These are phyloP conservation scores for Periophthalmus modestus DNA, from an alignment of 2,113 vertebrate genomes.

Conservation along the genomic window DNA sequence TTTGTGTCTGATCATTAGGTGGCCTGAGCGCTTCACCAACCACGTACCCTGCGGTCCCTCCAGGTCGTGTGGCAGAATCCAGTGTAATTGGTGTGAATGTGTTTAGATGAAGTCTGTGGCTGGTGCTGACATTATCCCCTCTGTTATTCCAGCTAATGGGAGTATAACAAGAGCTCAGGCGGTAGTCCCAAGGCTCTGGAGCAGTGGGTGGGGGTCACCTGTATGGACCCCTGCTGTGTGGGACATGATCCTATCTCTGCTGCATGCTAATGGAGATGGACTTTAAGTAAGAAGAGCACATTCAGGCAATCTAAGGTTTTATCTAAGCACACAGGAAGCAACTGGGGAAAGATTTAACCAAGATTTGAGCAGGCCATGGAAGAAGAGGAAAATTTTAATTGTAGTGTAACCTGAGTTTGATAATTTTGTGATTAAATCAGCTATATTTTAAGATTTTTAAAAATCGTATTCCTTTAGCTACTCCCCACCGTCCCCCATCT, in stretches of 20 bases:
- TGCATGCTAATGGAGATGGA: conserved; percentile 33
- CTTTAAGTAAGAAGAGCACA: conserved; percentile 49
- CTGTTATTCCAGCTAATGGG: conserved; percentile 78
- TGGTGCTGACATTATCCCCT: conserved; percentile 67
- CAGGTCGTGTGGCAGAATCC: conserved; percentile 66
- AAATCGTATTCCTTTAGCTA: too few species aligned
- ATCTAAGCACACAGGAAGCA: conserved; percentile 1
- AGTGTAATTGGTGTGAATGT: conserved; percentile 77
- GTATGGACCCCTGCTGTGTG: conserved; percentile 44
- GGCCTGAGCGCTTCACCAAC: conserved; percentile 9
- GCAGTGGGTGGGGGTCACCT: conserved; percentile 61
- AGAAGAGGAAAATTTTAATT: not conserved
- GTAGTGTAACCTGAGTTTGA: too few species aligned
- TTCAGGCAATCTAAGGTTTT: conserved; percentile 16
- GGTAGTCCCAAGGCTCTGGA: conserved; percentile 48
- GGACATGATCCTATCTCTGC: conserved; percentile 57
- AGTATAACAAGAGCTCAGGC: conserved; percentile 78
- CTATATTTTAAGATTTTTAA: too few species aligned
- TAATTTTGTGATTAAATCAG: too few species aligned
- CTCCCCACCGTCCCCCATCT: too few species aligned
- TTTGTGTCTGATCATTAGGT: conserved; percentile 42
- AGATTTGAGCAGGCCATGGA: not conserved
- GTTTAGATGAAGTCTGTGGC: conserved; percentile 69
- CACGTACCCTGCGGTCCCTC: conserved; percentile 33
- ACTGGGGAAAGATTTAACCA: not conserved